These are phyloP conservation scores for Neotoma lepida DNA, from an alignment of 2,113 vertebrate genomes.

Conservation along the genomic window DNA sequence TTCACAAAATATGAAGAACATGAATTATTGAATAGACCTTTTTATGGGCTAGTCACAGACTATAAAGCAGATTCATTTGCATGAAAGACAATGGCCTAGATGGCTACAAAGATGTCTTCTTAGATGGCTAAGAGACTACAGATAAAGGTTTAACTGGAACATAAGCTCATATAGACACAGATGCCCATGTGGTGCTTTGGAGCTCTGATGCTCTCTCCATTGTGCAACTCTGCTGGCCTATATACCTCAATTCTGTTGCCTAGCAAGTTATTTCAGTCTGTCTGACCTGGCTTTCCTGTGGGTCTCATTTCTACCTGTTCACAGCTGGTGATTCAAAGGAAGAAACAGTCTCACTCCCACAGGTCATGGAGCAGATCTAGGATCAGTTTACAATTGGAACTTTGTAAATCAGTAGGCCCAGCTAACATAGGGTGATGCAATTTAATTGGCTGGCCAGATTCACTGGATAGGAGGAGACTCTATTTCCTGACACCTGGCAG, in stretches of 20 bases:
- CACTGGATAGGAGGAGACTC: background rate
- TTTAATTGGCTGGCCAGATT: background rate
- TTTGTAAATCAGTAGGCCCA: background rate
- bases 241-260: background rate
- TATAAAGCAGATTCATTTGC: background rate
- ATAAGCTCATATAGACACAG: background rate
- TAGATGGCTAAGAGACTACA: background rate
- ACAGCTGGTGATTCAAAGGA: background rate
- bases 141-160: background rate
- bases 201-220: background rate
- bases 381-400: background rate
- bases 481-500: background rate
- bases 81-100: background rate
- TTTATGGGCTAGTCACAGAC: background rate
- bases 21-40: background rate
- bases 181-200: background rate
- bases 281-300: background rate
- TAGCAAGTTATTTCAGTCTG: background rate
- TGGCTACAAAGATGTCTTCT: background rate
- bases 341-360: background rate
- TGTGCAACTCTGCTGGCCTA: background rate
- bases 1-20: background rate
- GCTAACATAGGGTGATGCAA: rapidly evolving
- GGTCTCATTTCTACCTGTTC: background rate
- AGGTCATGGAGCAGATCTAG: background rate